Percentiles rank a stretch among this genome's conserved stretches.
These are phyloP conservation scores for Hecatera dysodea DNA, from an alignment of 2,888 invertebrate species.

Conservation along the genomic window DNA sequence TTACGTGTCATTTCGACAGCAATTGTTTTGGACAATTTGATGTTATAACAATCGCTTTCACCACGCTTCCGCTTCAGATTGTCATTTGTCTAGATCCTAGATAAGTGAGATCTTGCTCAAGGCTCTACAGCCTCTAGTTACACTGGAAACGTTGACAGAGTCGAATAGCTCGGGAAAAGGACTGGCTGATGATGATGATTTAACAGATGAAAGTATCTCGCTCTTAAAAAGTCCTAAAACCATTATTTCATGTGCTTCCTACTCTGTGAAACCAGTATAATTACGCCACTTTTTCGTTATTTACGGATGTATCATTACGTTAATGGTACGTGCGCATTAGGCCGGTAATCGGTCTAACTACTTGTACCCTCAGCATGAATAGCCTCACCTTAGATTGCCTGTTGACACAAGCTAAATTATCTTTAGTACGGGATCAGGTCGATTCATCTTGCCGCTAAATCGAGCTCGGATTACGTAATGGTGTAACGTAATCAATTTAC, in stretches of 20 bases:
- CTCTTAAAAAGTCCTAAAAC: neutral
- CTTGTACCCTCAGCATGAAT: constrained; percentile 41
- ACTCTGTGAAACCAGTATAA: constrained; percentile 24
- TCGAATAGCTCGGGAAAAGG: too few species aligned
- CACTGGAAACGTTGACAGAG: too few species aligned
- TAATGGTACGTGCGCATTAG: constrained; percentile 25
- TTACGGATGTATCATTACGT: constrained; percentile 25
- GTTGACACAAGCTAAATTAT: constrained; percentile 54
- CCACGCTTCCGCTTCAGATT: too few species aligned
- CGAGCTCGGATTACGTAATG: constrained; percentile 16
- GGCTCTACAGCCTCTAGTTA: too few species aligned
- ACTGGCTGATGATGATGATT: neutral
- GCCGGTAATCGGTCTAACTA: constrained; percentile 46
- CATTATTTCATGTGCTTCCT: neutral
- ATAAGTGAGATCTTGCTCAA: too few species aligned
- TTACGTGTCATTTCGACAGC: too few species aligned
- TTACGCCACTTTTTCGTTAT: constrained; percentile 25
- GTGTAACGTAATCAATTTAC: constrained; percentile 40
- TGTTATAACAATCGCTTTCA: too few species aligned
- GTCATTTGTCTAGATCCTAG: too few species aligned
- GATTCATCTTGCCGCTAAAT: constrained; percentile 34
- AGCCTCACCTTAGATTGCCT: constrained; percentile 19
- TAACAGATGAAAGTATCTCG: neutral
- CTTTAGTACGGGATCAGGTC: constrained; percentile 29
- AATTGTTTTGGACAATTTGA: too few species aligned